phyloP scores from a whole-genome alignment of 2,113 vertebrate species.

The Amazona guildingii region DNA sequence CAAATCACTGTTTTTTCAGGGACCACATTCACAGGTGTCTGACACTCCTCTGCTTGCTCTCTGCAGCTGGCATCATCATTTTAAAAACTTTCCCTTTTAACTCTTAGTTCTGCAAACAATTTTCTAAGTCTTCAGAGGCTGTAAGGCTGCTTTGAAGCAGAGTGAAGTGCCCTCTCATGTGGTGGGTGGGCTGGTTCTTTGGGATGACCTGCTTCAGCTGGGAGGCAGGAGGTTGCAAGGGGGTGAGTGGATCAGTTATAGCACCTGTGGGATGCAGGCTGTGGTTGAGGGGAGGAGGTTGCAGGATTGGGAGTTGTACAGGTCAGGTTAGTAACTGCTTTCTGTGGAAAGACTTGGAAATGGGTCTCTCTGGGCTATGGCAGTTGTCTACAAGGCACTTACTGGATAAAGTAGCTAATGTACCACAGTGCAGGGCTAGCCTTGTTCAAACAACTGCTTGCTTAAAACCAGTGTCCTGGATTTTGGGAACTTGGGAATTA shows the following conservation, averaged over 20 bases:
- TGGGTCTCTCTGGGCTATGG: background rate
- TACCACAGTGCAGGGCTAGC: fast-evolving
- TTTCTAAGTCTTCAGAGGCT: background rate
- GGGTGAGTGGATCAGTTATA: fast-evolving
- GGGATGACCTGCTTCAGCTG: background rate
- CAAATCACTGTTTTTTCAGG: background rate
- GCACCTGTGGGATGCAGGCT: fast-evolving
- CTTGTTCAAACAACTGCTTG: fast-evolving
- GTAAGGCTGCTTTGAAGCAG: background rate
- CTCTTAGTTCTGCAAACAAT: background rate
- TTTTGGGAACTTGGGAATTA: background rate
- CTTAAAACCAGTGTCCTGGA: background rate
- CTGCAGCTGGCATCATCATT: background rate
- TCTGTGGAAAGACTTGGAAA: fast-evolving
- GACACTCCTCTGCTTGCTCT: background rate
- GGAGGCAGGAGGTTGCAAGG: background rate
- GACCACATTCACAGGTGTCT: background rate
- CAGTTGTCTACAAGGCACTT: fast-evolving
- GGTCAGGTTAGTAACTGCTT: background rate
- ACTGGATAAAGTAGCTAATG: fast-evolving
- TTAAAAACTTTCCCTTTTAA: background rate
- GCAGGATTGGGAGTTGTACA: fast-evolving
- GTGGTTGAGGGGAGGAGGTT: fast-evolving
- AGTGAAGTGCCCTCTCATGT: background rate
- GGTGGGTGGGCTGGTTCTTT: background rate